Conservation (phyloP, 2,113 vertebrate genomes). For the Pteruthius melanotis region DNA sequence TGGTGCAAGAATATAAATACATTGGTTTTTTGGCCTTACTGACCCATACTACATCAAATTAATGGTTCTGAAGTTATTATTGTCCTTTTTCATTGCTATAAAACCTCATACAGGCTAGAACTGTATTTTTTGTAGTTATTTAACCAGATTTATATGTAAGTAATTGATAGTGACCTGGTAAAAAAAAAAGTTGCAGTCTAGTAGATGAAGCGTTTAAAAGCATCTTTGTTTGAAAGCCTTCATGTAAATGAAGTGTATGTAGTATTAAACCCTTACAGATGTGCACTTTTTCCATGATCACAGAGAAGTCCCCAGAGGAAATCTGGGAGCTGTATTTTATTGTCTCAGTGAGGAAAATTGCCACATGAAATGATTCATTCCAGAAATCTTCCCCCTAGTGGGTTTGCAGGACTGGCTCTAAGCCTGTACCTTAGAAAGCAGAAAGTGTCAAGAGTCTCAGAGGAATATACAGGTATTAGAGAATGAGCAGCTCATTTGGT, state of each 20-base stretch:
- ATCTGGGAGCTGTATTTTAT: neutral
- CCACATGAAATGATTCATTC: neutral
- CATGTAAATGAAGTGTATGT: neutral
- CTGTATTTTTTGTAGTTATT: neutral
- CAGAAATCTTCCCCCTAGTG: neutral
- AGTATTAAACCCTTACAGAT: neutral
- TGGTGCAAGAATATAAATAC: neutral
- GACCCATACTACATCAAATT: neutral
- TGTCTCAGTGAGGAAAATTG: neutral
- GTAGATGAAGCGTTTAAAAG: neutral
- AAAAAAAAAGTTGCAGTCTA: neutral
- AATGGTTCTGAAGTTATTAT: neutral
- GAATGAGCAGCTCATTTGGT: neutral
- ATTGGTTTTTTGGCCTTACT: neutral
- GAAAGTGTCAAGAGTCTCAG: neutral
- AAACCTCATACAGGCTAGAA: neutral
- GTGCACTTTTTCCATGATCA: neutral
- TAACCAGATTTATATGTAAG: neutral
- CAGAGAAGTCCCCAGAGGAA: neutral
- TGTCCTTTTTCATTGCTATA: neutral
- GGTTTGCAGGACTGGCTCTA: neutral
- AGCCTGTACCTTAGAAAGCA: neutral
- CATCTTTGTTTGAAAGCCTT: neutral
- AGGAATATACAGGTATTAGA: no score
- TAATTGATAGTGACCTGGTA: neutral